A percentile compares a stretch with the other conserved stretches of the same genome.
These are phyloP conservation scores for Phaetusa simplex DNA, from an alignment of 2,113 vertebrate species.

Conservation along the genomic window DNA sequence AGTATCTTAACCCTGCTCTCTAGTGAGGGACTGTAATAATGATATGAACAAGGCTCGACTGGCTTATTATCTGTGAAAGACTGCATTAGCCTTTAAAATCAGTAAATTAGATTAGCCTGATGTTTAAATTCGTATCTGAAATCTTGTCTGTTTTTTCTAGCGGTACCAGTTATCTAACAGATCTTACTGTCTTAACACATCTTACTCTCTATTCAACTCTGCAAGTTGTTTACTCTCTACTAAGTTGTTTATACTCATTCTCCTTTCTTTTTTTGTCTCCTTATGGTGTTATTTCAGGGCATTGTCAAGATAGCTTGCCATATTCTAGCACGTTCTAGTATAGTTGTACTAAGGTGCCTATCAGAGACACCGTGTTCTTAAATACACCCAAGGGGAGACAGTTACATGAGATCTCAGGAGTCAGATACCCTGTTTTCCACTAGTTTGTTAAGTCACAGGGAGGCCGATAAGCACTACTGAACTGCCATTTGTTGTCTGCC, in stretches of 20 bases:
- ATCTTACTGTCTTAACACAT: not conserved
- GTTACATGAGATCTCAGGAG: not conserved
- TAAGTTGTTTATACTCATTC: not conserved
- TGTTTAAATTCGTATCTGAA: not conserved
- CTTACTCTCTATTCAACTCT: not conserved
- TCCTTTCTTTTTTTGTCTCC: not conserved
- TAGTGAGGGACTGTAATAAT: not conserved
- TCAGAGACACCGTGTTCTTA: not conserved
- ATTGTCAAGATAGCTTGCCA: not conserved
- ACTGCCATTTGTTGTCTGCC: not conserved
- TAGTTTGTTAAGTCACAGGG: not conserved
- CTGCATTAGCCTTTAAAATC: not conserved
- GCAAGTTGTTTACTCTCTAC: not conserved
- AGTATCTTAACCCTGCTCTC: not conserved
- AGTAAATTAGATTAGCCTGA: not conserved
- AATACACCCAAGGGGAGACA: not conserved
- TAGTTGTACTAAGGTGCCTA: not conserved
- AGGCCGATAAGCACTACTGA: not conserved
- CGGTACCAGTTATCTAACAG: not conserved
- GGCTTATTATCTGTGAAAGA: not conserved
- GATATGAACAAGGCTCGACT: not conserved
- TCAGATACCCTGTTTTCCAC: not conserved
- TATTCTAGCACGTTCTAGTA: not conserved
- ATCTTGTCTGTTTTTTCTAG: not conserved
- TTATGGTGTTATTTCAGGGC: not conserved